Conservation (phyloP, 2,113 vertebrate genomes). For the Corythoichthys haematopterus region DNA sequence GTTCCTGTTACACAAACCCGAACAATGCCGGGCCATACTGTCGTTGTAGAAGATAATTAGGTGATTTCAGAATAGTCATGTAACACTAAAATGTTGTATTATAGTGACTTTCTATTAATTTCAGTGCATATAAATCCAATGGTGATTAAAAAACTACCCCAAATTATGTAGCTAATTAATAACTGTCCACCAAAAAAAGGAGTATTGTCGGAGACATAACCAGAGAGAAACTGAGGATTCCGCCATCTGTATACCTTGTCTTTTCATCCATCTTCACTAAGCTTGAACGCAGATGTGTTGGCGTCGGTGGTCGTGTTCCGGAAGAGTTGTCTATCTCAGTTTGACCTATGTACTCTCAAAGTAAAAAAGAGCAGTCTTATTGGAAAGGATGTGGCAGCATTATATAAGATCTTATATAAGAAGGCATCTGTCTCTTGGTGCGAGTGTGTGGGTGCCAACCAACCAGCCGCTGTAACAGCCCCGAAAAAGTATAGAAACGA, state of each 20-base stretch:
- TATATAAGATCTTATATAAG: conserved; percentile 75
- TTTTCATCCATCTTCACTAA: conserved; percentile 28
- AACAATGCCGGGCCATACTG: too few relatives aligned
- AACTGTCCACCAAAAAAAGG: not conserved
- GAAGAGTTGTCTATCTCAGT: conserved; percentile 42
- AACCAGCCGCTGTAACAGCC: conserved; percentile 49
- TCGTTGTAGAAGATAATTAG: too few relatives aligned
- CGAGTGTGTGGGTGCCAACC: conserved; percentile 64
- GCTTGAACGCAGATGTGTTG: not conserved
- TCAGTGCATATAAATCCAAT: too few relatives aligned
- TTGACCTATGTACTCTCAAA: conserved; percentile 36
- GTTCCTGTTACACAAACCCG: too few relatives aligned
- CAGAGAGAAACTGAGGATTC: conserved; percentile 13
- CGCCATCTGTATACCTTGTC: conserved; percentile 16
- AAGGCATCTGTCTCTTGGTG: conserved; percentile 71
- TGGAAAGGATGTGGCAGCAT: conserved; percentile 52
- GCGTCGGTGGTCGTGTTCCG: conserved; percentile 17
- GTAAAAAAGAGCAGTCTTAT: conserved; percentile 54
- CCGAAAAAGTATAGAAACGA: conserved; percentile 46
- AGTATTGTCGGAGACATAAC: not conserved
- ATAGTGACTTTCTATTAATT: too few relatives aligned
- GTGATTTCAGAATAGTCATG: too few relatives aligned
- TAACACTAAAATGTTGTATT: too few relatives aligned
- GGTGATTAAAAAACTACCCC: too few relatives aligned
- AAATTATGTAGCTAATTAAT: not conserved